phyloP scores from a whole-genome alignment of 2,797 vertebrate species.

The Mycteria americana region DNA sequence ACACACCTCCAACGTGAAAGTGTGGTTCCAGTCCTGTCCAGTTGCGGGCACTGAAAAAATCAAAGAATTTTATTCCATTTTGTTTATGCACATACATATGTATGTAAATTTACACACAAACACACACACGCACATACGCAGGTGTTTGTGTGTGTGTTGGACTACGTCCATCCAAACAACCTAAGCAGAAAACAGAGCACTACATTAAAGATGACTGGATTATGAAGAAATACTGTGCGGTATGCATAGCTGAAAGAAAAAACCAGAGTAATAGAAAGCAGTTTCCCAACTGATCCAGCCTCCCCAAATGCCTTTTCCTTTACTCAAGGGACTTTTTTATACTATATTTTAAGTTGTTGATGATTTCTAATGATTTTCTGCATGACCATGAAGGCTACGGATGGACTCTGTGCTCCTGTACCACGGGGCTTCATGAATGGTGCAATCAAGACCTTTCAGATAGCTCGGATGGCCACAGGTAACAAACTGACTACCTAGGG shows the following conservation, averaged over 20 bases:
- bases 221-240: neutral
- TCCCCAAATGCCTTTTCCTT: neutral
- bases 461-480: neutral
- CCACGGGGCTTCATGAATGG: neutral
- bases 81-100: neutral
- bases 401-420: neutral
- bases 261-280: neutral
- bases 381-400: neutral
- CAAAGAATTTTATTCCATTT: neutral
- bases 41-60: neutral
- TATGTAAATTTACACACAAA: neutral
- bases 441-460: neutral
- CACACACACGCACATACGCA: rapidly evolving
- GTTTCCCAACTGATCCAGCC: neutral
- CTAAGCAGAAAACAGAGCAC: neutral
- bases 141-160: neutral
- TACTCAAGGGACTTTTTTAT: neutral
- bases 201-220: rapidly evolving
- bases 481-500: neutral
- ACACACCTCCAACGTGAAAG: neutral
- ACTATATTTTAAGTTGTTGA: neutral
- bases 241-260: rapidly evolving
- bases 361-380: neutral
- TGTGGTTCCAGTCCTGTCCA: neutral
- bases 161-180: neutral